Evolutionary conservation across 2,113 vertebrate genomes (phyloP).

Genomic region (Pao palembangensis): DNA sequence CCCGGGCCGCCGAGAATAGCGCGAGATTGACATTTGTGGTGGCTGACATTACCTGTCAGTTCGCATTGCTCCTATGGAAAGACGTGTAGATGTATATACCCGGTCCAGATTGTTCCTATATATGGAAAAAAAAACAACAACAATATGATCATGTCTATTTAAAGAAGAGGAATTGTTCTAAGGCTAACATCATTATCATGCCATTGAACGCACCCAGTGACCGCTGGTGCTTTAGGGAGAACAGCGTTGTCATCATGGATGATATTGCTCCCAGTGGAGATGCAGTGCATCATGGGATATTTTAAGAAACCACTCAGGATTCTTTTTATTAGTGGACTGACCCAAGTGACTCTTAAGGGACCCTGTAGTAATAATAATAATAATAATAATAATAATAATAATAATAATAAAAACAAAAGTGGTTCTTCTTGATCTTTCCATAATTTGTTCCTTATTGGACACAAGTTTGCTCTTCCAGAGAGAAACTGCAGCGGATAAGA

Average conservation of each 20-base stretch:
- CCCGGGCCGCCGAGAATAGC: constrained; percentile 1
- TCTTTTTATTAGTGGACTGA: constrained; percentile 45
- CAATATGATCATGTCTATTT: constrained; percentile 61
- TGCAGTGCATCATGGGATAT: constrained; percentile 55
- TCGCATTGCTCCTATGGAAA: not conserved
- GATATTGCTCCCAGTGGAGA: constrained; percentile 55
- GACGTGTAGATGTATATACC: constrained; percentile 12
- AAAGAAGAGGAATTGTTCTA: constrained; percentile 47
- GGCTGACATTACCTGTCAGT: constrained; percentile 27
- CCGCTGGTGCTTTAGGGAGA: constrained; percentile 63
- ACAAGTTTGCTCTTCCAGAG: constrained; percentile 8
- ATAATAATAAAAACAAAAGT: constrained; percentile 1
- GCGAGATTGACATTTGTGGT: constrained; percentile 15
- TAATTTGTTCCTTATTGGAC: too few relatives aligned
- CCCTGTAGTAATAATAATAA: constrained; percentile 16
- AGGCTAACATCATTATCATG: constrained; percentile 64
- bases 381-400: constrained; percentile 17
- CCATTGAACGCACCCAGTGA: constrained; percentile 68
- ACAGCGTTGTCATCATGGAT: constrained; percentile 63
- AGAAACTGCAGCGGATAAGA: constrained; percentile 37
- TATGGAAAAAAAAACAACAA: constrained; percentile 45
- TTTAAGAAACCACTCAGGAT: constrained; percentile 52
- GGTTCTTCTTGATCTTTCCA: too few relatives aligned
- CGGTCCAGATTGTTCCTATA: constrained; percentile 48
- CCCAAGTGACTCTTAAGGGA: constrained; percentile 29